Evolutionary conservation across 92 coral and sea anemone genomes (phyloP).

Genomic region (Bergia sp.): DNA sequence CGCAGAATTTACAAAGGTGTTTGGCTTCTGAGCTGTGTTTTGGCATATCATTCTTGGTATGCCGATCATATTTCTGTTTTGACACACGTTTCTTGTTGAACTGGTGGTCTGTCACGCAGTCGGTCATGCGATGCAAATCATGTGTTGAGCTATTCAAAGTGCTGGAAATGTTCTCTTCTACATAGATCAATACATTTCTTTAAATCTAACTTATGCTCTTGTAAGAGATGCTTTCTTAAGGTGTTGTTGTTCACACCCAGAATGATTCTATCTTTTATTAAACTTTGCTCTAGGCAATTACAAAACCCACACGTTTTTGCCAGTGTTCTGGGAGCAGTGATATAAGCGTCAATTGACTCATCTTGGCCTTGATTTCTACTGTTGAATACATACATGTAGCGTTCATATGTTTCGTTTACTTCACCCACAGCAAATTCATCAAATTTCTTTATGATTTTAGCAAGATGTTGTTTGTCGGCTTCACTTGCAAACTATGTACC

Average conservation of each 20-base stretch:
- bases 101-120: not conserved
- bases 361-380: conserved; percentile 5
- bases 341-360: not conserved
- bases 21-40: not conserved
- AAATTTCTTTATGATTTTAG: not conserved
- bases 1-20: conserved; percentile 42
- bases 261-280: not conserved
- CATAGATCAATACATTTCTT: conserved; percentile 9
- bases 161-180: conserved; percentile 13
- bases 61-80: conserved; percentile 5
- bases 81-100: conserved; percentile 3
- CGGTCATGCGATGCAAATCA: not conserved
- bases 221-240: not conserved
- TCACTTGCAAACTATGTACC: no score
- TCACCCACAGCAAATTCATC: not conserved
- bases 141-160: not conserved
- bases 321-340: not conserved
- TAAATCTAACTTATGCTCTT: not conserved
- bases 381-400: not conserved
- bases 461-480: no score
- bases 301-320: not conserved
- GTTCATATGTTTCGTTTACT: not conserved
- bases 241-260: not conserved
- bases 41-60: not conserved
- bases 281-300: not conserved